A percentile compares a stretch with the other conserved stretches of the same genome.
Evolutionary conservation across 2,113 vertebrate species (phyloP).

Genomic region (Vulpes lagopus): DNA sequence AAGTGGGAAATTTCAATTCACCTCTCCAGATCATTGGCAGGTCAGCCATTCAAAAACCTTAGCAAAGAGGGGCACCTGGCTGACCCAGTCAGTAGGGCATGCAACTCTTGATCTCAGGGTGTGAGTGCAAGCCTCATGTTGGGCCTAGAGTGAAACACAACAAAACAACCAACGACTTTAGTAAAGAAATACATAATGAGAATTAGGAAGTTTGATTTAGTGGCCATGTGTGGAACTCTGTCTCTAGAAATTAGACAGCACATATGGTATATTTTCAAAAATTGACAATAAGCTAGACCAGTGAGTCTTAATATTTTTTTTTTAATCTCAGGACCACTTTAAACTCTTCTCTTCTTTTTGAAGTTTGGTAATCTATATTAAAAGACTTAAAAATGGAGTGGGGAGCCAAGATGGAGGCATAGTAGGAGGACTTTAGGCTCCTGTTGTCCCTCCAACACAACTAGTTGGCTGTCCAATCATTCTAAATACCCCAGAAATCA

Average conservation of each 20-base stretch:
- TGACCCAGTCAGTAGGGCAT: background rate
- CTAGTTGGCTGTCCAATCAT: background rate
- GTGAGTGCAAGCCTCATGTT: background rate
- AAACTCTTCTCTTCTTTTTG: background rate
- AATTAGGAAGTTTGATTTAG: background rate
- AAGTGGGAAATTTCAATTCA: background rate
- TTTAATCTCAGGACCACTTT: background rate
- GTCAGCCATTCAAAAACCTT: background rate
- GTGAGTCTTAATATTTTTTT: background rate
- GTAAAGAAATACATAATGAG: background rate
- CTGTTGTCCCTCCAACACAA: background rate
- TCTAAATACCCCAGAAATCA: background rate
- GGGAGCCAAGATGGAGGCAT: background rate
- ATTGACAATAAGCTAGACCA: background rate
- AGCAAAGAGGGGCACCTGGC: background rate
- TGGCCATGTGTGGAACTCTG: background rate
- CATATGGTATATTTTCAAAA: background rate
- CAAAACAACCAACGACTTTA: background rate
- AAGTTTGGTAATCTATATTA: background rate
- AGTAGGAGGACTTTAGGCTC: background rate
- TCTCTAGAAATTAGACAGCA: background rate
- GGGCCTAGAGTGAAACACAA: background rate
- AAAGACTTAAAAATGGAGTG: background rate
- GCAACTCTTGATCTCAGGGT: background rate
- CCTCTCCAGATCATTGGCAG: background rate